phyloP scores from a whole-genome alignment of 1,140 invertebrate species.

The Drosophila persimilis region DNA sequence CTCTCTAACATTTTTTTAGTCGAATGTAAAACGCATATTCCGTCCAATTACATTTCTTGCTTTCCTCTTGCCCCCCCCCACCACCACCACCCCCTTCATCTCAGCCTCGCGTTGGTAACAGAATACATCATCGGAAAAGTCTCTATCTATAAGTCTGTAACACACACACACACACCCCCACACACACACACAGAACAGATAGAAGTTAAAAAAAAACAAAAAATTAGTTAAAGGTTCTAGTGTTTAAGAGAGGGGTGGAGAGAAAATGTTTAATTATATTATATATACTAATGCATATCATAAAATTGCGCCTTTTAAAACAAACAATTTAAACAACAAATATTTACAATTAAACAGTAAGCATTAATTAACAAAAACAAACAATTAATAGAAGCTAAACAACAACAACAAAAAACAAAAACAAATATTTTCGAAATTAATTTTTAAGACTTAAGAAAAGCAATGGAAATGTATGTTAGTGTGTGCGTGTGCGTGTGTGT shows the following conservation, averaged over 20 bases:
- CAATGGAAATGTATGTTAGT: constrained; percentile 46
- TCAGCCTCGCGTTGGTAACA: constrained; percentile 32
- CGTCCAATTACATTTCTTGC: constrained; percentile 80
- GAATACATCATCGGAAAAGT: constrained; percentile 42
- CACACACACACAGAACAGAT: constrained; percentile 4
- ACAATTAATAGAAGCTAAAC: constrained; percentile 58
- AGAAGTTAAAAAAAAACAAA: constrained; percentile 14
- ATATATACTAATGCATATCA: constrained; percentile 82
- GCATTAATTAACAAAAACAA: constrained; percentile 53
- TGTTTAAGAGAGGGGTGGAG: constrained; percentile 12
- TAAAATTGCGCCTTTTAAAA: constrained; percentile 81
- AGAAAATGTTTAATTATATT: constrained; percentile 65
- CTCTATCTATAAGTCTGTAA: constrained; percentile 50
- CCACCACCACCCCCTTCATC: constrained; percentile 1
- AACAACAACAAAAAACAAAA: constrained; percentile 21
- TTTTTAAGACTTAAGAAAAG: constrained; percentile 62
- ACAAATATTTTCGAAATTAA: constrained; percentile 80
- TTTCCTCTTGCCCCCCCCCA: constrained; percentile 68
- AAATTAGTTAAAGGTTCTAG: constrained; percentile 57
- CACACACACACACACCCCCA: constrained; percentile 33
- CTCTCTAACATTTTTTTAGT: constrained; percentile 57
- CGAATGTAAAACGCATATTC: constrained; percentile 77
- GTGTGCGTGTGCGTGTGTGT: constrained; percentile 17
- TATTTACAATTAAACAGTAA: constrained; percentile 75
- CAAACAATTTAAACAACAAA: constrained; percentile 47